These are phyloP conservation scores for Alethe castanea DNA, from an alignment of 2,113 vertebrate species.

Conservation along the genomic window DNA sequence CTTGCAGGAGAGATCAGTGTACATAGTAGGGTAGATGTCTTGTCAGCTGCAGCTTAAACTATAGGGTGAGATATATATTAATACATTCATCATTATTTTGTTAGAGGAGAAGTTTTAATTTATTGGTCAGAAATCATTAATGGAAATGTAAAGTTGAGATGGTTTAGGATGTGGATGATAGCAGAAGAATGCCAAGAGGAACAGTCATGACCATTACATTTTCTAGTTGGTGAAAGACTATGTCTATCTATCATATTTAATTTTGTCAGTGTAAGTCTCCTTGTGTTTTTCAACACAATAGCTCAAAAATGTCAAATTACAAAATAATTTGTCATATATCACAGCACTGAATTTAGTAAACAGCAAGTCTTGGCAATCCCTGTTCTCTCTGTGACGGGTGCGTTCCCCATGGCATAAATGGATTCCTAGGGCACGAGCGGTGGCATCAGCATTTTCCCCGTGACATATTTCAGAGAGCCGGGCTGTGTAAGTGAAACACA, in stretches of 20 bases:
- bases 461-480: neutral
- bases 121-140: neutral
- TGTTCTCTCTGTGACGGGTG: fast-evolving
- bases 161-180: neutral
- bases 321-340: neutral
- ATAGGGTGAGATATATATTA: neutral
- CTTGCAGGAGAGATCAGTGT: neutral
- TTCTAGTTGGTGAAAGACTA: neutral
- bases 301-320: neutral
- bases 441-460: neutral
- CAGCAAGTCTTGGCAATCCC: neutral
- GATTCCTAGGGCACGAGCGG: neutral
- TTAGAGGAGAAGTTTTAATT: neutral
- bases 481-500: neutral
- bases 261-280: neutral
- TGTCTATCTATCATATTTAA: neutral
- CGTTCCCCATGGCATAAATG: fast-evolving
- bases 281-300: neutral
- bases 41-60: neutral
- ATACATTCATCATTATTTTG: neutral
- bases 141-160: neutral
- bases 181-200: neutral
- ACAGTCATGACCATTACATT: neutral
- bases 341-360: neutral
- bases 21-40: neutral